Percentiles rank a stretch among this genome's conserved stretches.
Conservation (phyloP, 2,797 vertebrate species). For the Acridotheres tristis region DNA sequence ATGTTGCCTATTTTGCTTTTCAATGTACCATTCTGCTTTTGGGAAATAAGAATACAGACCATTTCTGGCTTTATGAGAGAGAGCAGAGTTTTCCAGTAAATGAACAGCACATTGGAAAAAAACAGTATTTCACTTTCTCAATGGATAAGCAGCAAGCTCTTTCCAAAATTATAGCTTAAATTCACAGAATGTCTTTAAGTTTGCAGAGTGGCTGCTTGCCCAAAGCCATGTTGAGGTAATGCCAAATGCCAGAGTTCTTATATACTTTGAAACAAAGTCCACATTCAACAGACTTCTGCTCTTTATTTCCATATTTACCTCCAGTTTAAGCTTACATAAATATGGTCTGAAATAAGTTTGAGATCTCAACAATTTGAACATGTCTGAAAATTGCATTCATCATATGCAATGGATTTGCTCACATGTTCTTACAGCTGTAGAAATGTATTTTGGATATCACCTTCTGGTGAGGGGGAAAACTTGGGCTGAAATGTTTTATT, state of each 20-base stretch:
- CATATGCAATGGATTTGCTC: not conserved
- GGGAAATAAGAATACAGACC: conserved; percentile 41
- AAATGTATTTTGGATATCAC: not conserved
- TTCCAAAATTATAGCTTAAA: conserved; percentile 49
- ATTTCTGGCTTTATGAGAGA: conserved; percentile 40
- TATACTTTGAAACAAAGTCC: conserved; percentile 16
- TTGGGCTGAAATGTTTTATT: not conserved
- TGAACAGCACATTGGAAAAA: conserved; percentile 55
- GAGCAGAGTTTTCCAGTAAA: conserved; percentile 45
- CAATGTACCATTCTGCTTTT: conserved; percentile 36
- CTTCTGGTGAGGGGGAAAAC: not conserved
- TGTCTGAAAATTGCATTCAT: not conserved
- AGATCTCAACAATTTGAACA: not conserved
- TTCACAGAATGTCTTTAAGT: conserved; percentile 37
- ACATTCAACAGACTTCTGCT: not conserved
- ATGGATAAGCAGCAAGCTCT: conserved; percentile 16
- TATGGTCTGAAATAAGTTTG: not conserved
- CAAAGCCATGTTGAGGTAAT: not conserved
- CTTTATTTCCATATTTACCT: not conserved
- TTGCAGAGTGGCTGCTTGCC: conserved; percentile 27
- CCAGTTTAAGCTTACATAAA: not conserved
- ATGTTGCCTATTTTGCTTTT: conserved; percentile 54
- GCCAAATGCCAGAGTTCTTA: not conserved
- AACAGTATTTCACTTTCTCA: conserved; percentile 45
- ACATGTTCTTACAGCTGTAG: not conserved